A percentile compares a stretch with the other conserved stretches of the same genome.
These are phyloP conservation scores for Embidobia sp. DNA, from an alignment of 2,888 invertebrate species.

Conservation along the genomic window DNA sequence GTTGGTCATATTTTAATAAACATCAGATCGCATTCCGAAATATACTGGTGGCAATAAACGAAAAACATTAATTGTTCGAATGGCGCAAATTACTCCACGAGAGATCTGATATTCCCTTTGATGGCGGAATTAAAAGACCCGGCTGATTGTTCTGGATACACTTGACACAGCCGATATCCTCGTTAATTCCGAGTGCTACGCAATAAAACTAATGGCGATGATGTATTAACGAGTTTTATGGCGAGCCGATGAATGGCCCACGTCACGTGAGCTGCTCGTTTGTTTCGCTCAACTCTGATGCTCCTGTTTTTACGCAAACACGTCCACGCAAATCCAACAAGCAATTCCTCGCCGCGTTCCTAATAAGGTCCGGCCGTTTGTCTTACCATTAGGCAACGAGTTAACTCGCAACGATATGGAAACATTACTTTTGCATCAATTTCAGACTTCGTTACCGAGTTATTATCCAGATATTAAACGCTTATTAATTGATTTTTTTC, in stretches of 20 bases:
- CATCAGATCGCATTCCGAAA: not conserved
- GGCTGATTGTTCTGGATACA: not conserved
- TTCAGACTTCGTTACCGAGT: not conserved
- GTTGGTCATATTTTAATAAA: not conserved
- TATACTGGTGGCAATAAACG: not conserved
- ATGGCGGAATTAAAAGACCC: slow-evolving; percentile 22
- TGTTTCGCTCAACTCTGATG: not conserved
- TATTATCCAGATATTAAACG: too few relatives aligned
- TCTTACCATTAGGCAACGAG: slow-evolving; percentile 9
- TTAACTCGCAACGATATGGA: not conserved
- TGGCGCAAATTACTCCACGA: not conserved
- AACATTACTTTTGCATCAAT: slow-evolving; percentile 25
- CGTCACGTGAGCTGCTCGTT: slow-evolving; percentile 27
- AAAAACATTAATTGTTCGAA: slow-evolving; percentile 1
- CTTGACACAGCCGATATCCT: slow-evolving; percentile 1
- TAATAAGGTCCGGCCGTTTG: slow-evolving; percentile 16
- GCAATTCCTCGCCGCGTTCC: not conserved
- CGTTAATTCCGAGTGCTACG: slow-evolving; percentile 4
- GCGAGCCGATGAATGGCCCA: slow-evolving; percentile 17
- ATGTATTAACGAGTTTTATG: slow-evolving; percentile 25
- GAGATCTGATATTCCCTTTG: slow-evolving; percentile 11
- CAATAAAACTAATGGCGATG: slow-evolving; percentile 21
- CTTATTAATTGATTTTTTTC: too few relatives aligned
- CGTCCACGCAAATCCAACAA: not conserved
- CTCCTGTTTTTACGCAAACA: not conserved